Conservation (phyloP, 2,113 vertebrate genomes). For the Calyptomena viridis region DNA sequence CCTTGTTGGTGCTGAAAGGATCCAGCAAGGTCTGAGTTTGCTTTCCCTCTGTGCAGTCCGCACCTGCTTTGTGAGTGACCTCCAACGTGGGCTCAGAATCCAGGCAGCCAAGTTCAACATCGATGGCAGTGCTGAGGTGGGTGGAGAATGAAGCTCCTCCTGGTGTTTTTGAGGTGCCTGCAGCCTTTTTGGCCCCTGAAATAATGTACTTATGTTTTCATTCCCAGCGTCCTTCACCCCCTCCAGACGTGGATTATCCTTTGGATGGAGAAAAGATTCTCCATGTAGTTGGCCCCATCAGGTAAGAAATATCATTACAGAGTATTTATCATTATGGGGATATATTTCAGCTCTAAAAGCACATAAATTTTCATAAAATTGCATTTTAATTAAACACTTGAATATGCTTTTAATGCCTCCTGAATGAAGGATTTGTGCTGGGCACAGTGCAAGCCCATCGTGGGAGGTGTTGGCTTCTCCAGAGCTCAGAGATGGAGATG, state of each 20-base stretch:
- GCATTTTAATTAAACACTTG: not conserved
- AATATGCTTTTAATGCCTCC: not conserved
- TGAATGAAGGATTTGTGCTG: not conserved
- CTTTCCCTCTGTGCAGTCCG: slow-evolving; percentile 77
- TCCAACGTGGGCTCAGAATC: slow-evolving; percentile 92
- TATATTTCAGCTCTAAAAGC: not conserved
- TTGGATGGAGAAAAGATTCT: slow-evolving; percentile 95
- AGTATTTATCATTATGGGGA: not conserved
- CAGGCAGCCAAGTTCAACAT: slow-evolving; percentile 95
- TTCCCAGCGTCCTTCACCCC: slow-evolving; percentile 84
- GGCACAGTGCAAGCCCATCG: not conserved
- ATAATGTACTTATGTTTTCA: not conserved
- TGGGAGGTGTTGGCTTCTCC: not conserved
- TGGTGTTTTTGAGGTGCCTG: not conserved
- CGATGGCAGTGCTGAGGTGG: slow-evolving; percentile 87
- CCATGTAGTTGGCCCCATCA: slow-evolving; percentile 90
- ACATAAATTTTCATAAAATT: not conserved
- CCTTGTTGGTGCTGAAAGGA: not conserved
- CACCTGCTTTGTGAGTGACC: slow-evolving; percentile 94
- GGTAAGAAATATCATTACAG: slow-evolving; percentile 72
- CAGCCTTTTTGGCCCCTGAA: not conserved
- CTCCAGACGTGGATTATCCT: slow-evolving; percentile 92
- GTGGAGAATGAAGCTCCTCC: not conserved
- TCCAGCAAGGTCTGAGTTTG: not conserved
- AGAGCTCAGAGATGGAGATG: not conserved